Conservation (phyloP, 2,797 vertebrate species). For the Epinephelus awoara region DNA sequence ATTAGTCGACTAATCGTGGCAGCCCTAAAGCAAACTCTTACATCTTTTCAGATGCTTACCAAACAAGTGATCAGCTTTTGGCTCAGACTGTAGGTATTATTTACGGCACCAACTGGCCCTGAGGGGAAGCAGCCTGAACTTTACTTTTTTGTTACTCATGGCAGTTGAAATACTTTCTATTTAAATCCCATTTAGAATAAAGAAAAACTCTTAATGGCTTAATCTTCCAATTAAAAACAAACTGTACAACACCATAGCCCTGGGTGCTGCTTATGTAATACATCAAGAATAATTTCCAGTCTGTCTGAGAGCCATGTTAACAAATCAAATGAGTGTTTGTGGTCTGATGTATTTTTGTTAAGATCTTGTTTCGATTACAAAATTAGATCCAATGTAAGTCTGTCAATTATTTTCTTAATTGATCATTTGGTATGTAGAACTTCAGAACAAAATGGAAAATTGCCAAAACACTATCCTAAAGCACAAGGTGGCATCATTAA, state of each 20-base stretch:
- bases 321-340: background rate
- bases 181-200: slow-evolving; percentile 38
- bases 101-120: background rate
- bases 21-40: no score
- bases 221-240: slow-evolving; percentile 32
- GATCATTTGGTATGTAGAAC: background rate
- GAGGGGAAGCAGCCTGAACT: slow-evolving; percentile 12
- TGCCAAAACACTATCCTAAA: background rate
- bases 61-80: background rate
- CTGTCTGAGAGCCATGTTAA: background rate
- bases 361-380: background rate
- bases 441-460: background rate
- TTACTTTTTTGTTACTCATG: slow-evolving; percentile 24
- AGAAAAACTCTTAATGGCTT: slow-evolving; percentile 32
- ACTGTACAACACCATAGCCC: background rate
- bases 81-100: background rate
- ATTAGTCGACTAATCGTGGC: no score
- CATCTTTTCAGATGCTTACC: slow-evolving; percentile 1
- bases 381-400: background rate
- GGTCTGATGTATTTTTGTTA: no score
- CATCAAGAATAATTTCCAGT: slow-evolving; percentile 4
- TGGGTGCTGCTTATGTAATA: slow-evolving; percentile 32
- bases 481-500: background rate
- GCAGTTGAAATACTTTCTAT: slow-evolving; percentile 33
- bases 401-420: background rate